These are phyloP conservation scores for Garra rufa DNA, from an alignment of 2,113 vertebrate species.

Conservation along the genomic window DNA sequence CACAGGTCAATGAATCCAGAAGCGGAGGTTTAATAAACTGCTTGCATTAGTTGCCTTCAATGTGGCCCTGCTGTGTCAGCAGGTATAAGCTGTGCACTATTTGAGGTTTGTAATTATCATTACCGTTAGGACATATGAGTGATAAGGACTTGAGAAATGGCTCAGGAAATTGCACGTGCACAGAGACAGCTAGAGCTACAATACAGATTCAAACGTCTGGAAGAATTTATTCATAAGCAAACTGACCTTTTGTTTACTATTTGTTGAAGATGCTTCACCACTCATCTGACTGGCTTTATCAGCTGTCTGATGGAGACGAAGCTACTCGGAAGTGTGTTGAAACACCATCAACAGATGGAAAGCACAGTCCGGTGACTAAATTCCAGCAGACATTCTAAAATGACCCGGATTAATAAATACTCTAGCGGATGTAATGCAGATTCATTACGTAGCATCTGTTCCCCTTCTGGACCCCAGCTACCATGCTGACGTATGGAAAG, in stretches of 20 bases:
- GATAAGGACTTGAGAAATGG: neutral
- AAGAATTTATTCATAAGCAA: conserved; percentile 35
- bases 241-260: conserved; percentile 34
- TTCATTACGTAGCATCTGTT: conserved; percentile 31
- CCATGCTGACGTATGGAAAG: conserved; percentile 15
- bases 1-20: neutral
- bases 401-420: conserved; percentile 22
- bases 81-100: neutral
- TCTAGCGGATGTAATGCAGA: conserved; percentile 1
- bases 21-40: neutral
- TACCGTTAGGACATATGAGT: neutral
- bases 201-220: conserved; percentile 14
- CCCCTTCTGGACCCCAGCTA: conserved; percentile 9
- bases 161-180: conserved; percentile 28
- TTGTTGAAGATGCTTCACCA: neutral
- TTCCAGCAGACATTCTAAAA: neutral
- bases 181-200: neutral
- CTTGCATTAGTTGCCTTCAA: neutral
- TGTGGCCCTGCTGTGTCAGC: neutral
- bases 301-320: conserved; percentile 1
- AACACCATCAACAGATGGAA: conserved; percentile 2
- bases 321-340: neutral
- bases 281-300: neutral
- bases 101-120: conserved; percentile 16
- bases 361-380: conserved; percentile 5